Percentiles rank a stretch among this genome's conserved stretches.
Evolutionary conservation across 2,797 vertebrate genomes (phyloP).

Genomic region (Pangasius djambal): DNA sequence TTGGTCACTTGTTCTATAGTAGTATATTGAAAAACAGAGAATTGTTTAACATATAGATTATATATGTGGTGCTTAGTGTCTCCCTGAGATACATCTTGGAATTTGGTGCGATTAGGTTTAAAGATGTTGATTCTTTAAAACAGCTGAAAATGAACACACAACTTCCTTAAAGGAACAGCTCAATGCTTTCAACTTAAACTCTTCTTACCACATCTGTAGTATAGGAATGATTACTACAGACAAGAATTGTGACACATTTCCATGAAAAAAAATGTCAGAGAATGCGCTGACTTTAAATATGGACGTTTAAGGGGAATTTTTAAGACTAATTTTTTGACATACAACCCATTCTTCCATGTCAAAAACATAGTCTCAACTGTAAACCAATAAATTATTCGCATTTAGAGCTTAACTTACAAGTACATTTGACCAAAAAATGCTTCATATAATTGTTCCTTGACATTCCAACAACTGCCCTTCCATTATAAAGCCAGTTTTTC

Average conservation of each 20-base stretch:
- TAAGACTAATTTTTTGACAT: background rate
- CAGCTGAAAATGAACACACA: constrained; percentile 1
- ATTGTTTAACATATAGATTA: constrained; percentile 15
- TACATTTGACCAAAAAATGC: background rate
- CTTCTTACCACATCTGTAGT: background rate
- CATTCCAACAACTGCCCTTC: background rate
- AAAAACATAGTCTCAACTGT: background rate
- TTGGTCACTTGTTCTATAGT: constrained; percentile 45
- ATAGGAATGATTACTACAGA: background rate
- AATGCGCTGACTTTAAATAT: background rate
- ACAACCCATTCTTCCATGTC: background rate
- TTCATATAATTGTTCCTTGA: background rate
- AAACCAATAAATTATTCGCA: background rate
- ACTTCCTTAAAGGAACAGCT: background rate
- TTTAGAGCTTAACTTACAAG: background rate
- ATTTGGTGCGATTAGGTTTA: constrained; percentile 21
- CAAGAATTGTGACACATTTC: background rate
- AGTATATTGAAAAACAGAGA: constrained; percentile 40
- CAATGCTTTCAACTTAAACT: background rate
- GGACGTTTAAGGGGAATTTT: background rate
- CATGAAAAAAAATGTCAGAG: background rate
- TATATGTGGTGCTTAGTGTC: constrained; percentile 41
- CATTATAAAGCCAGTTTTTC: background rate
- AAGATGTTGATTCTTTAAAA: constrained; percentile 15
- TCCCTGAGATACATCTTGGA: constrained; percentile 51